A percentile compares a stretch with the other conserved stretches of the same genome.
Conservation (phyloP, 2,888 invertebrate species). For the Stomorhina lunata region DNA sequence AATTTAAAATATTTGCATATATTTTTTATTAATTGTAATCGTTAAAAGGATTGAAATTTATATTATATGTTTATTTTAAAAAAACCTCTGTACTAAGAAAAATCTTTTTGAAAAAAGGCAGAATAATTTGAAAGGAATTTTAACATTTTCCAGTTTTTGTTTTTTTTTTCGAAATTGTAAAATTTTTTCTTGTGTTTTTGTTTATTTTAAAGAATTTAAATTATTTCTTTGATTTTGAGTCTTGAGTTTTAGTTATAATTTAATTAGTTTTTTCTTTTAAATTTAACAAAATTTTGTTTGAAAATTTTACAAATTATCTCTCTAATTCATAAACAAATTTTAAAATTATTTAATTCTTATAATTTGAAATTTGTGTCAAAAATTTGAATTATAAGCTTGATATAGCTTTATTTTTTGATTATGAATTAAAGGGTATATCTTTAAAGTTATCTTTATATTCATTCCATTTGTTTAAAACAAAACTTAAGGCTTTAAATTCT, state of each 20-base stretch:
- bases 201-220: not conserved
- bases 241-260: not conserved
- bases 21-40: constrained; percentile 23
- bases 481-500: not conserved
- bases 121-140: too few relatives aligned
- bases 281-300: not conserved
- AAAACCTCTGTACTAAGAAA: not conserved
- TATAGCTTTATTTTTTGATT: too few relatives aligned
- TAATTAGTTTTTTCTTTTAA: not conserved
- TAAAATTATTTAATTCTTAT: too few relatives aligned
- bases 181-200: not conserved
- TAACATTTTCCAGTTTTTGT: not conserved
- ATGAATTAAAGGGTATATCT: too few relatives aligned
- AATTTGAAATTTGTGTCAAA: too few relatives aligned
- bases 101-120: not conserved
- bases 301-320: not conserved
- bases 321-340: too few relatives aligned
- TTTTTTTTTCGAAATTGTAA: not conserved
- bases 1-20: too few relatives aligned
- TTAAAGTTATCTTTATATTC: not conserved
- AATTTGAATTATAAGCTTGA: too few relatives aligned
- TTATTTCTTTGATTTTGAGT: too few relatives aligned
- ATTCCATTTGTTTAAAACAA: constrained; percentile 33
- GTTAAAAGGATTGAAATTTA: constrained; percentile 27
- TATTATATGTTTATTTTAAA: not conserved